Base-by-base conservation (phyloP, 2,797 vertebrate species). In the Neostethus bicornis region DNA sequence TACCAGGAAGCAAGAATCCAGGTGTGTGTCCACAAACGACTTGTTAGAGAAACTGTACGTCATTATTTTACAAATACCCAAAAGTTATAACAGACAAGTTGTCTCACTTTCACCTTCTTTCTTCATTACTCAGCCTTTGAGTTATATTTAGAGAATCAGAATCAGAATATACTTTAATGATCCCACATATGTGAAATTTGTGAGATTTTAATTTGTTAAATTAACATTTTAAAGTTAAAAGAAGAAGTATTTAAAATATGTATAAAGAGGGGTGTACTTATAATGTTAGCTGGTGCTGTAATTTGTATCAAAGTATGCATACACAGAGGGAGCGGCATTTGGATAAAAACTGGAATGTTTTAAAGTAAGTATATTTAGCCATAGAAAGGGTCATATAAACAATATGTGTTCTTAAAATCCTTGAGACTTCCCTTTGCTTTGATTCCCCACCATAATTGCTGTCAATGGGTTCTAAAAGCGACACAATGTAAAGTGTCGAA, bases 401-500 rank as follows among this genome's bases (percentile, higher is more conserved):
- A 81, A 75, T 76, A 48, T 14, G 48, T 51, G 41, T 54, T 51
- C 23, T 61, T 51, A 11, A 54, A 49, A 78, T 66, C 70, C 67
- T 66, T 69, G 75, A 75, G 75, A 80, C 53, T 77, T 75, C 66
- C 70, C 23, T 35, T 60, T 43, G 50, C 47, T 42, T 17, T 24
- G 57, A 66, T 53, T 80, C 68, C 64, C 75, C 67, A 67, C 55
- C 66, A 69, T 25, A 41, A 72, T 25, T 64, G 54, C 69, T 79
- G 54, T 68, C 57, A 77, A 6, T 72, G 48, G 62, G 58, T 60
- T 48, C 48, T 56, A 52, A 68, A 74, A 14, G 17, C 56, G 62
- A 79, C 64, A 82, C 80, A 83, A 84, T 84, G 74, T 55, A 72
- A 61, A 60, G 69, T 55, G 60, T 69, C 16, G 51, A 79, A 46